phyloP scores from a whole-genome alignment of 2,113 vertebrate genomes.

The Mesoclemmys tuberculata region DNA sequence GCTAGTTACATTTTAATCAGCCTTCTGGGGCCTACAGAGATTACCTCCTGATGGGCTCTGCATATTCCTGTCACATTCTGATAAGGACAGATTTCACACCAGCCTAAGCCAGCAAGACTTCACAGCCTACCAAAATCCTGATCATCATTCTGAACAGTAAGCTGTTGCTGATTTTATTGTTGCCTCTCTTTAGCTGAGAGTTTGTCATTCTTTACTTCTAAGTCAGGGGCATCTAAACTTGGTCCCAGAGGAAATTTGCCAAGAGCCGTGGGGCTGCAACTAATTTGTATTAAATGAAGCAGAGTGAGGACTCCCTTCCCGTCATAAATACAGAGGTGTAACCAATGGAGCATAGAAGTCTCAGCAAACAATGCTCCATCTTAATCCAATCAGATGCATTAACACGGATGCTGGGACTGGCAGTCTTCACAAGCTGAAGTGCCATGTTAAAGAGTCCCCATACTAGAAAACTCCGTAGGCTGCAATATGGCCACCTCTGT shows the following conservation, averaged over 20 bases:
- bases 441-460: neutral
- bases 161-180: constrained; percentile 28
- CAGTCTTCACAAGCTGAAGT: neutral
- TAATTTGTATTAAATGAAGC: constrained; percentile 47
- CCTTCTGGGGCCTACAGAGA: constrained; percentile 69
- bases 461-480: neutral
- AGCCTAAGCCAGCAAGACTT: constrained; percentile 29
- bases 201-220: constrained; percentile 3
- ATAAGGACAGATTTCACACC: constrained; percentile 77
- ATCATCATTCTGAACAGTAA: constrained; percentile 47
- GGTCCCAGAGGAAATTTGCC: constrained; percentile 8
- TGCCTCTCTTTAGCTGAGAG: constrained; percentile 32
- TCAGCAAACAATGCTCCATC: neutral
- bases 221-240: constrained; percentile 21
- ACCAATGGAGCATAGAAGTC: neutral
- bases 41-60: constrained; percentile 70
- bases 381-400: neutral
- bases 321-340: constrained; percentile 25
- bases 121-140: constrained; percentile 51
- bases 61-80: constrained; percentile 76
- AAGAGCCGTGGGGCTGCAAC: constrained; percentile 15
- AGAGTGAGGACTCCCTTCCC: constrained; percentile 4
- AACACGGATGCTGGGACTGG: neutral
- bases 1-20: constrained; percentile 74
- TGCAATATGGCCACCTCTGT: neutral